phyloP scores from a whole-genome alignment of 1,140 invertebrate genomes.

The Lordiphosa clarofinis region DNA sequence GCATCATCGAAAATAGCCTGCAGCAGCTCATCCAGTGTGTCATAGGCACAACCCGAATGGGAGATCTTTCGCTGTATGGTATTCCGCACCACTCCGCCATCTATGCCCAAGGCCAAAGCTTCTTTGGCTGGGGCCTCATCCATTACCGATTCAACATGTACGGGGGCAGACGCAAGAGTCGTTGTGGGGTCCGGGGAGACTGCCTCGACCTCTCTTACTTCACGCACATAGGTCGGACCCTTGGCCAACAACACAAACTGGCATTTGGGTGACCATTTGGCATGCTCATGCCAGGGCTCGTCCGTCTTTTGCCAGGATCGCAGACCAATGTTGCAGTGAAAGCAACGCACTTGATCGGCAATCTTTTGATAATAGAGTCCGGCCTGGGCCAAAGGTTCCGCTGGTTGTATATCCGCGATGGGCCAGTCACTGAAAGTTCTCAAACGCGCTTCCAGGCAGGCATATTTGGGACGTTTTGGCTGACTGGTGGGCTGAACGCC shows the following conservation, averaged over 20 bases:
- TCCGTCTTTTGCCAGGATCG: constrained; percentile 92
- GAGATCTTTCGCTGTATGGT: constrained; percentile 80
- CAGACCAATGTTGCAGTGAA: constrained; percentile 93
- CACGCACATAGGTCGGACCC: constrained; percentile 87
- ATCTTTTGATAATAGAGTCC: constrained; percentile 89
- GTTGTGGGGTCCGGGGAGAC: constrained; percentile 23
- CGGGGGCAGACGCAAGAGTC: constrained; percentile 9
- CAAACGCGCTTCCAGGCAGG: constrained; percentile 84
- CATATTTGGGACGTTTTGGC: constrained; percentile 83
- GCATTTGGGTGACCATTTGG: constrained; percentile 93
- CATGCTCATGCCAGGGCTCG: constrained; percentile 94
- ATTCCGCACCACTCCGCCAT: constrained; percentile 84
- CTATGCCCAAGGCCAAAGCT: constrained; percentile 86
- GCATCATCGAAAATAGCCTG: constrained; percentile 84
- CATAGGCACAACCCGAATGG: constrained; percentile 81
- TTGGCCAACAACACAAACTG: constrained; percentile 88
- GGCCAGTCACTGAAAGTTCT: constrained; percentile 85
- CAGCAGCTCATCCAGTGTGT: constrained; percentile 84
- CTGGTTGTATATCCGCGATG: constrained; percentile 83
- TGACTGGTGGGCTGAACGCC: constrained; percentile 84
- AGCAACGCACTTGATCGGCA: constrained; percentile 89
- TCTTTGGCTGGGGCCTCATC: constrained; percentile 81
- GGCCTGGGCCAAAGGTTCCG: constrained; percentile 85
- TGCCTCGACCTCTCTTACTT: constrained; percentile 43
- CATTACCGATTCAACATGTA: constrained; percentile 79